Evolutionary conservation across 2,797 vertebrate genomes (phyloP).

Genomic region (Ambastaia sidthimunki): DNA sequence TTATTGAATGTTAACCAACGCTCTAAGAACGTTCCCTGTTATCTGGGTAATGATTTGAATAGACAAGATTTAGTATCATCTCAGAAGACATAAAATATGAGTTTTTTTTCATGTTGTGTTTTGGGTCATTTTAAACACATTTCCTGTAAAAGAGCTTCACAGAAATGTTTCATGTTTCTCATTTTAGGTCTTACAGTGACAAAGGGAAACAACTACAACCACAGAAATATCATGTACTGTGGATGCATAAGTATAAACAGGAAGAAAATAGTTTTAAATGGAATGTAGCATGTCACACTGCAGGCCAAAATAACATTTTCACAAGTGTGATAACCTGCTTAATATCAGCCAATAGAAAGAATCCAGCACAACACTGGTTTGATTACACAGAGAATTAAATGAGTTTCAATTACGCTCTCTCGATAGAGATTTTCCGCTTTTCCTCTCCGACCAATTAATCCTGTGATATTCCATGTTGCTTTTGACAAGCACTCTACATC

Average conservation of each 20-base stretch:
- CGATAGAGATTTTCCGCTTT: conserved; percentile 46
- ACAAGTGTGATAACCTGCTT: background rate
- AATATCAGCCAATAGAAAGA: conserved; percentile 23
- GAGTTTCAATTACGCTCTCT: conserved; percentile 53
- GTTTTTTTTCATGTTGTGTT: no score
- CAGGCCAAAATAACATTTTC: background rate
- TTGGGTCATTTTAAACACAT: no score
- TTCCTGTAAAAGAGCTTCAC: no score
- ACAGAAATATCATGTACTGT: background rate
- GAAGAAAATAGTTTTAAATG: background rate
- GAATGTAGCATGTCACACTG: background rate
- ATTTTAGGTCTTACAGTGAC: no score
- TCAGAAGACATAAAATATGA: no score
- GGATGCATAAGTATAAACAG: background rate
- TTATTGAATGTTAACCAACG: no score
- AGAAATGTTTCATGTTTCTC: no score
- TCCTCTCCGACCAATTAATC: conserved; percentile 68
- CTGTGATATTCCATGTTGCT: conserved; percentile 66
- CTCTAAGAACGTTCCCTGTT: no score
- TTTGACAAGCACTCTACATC: conserved; percentile 75
- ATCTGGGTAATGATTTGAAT: no score
- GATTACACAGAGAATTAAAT: conserved; percentile 38
- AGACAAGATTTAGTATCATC: no score
- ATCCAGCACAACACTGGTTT: conserved; percentile 28
- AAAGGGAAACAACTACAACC: no score